These are phyloP conservation scores for Cheilosia scutellata DNA, from an alignment of 2,888 invertebrate species.

Conservation along the genomic window DNA sequence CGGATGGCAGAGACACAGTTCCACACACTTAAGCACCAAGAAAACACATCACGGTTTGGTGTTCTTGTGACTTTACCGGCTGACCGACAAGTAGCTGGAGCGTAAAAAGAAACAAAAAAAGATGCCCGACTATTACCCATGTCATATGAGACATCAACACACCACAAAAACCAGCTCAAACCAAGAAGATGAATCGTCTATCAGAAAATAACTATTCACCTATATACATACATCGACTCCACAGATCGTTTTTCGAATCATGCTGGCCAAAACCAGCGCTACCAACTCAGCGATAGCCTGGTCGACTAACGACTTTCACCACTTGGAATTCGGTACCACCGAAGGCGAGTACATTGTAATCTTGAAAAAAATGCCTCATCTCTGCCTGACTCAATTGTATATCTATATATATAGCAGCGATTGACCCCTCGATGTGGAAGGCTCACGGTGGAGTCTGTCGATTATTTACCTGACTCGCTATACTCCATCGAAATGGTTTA, in stretches of 20 bases:
- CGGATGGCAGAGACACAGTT: constrained; percentile 13
- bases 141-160: constrained; percentile 51
- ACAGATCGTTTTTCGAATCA: constrained; percentile 16
- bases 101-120: constrained; percentile 50
- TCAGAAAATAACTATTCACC: constrained; percentile 31
- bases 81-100: constrained; percentile 57
- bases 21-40: constrained; percentile 59
- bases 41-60: constrained; percentile 10
- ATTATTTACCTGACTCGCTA: constrained; percentile 48
- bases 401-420: not conserved
- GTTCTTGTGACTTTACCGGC: constrained; percentile 41
- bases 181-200: constrained; percentile 30
- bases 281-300: constrained; percentile 12
- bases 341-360: constrained; percentile 22
- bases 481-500: constrained; percentile 18
- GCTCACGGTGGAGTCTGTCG: constrained; percentile 34
- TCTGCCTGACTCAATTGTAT: constrained; percentile 46
- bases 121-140: constrained; percentile 29
- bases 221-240: constrained; percentile 10
- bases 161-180: not conserved
- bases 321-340: constrained; percentile 39
- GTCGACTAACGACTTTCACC: constrained; percentile 59
- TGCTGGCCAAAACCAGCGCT: constrained; percentile 7
- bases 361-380: constrained; percentile 22
- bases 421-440: constrained; percentile 49